Conservation (phyloP, 1,140 invertebrate species). For the Drosophila novamexicana region DNA sequence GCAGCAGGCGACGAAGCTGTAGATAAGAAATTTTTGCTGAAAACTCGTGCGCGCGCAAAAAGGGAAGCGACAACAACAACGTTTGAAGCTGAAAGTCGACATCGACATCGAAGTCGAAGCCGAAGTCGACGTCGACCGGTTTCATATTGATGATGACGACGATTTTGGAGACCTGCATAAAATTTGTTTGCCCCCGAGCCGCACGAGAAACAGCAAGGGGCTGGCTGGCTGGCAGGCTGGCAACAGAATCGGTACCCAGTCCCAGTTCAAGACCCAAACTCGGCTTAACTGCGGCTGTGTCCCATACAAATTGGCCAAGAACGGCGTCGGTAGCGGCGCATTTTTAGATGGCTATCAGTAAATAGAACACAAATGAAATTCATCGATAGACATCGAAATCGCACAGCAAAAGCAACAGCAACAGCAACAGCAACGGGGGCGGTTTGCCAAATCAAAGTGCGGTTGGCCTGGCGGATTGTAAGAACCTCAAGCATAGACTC, state of each 20-base stretch:
- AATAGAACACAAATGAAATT: constrained; percentile 84
- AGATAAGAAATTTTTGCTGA: constrained; percentile 82
- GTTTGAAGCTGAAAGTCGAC: constrained; percentile 1
- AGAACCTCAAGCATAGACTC: no score
- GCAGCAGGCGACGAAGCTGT: constrained; percentile 18
- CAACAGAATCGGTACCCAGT: constrained; percentile 6
- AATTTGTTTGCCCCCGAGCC: constrained; percentile 61
- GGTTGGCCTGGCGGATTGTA: no score
- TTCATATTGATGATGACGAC: constrained; percentile 62
- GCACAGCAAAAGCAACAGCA: constrained; percentile 5
- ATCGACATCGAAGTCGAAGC: constrained; percentile 15
- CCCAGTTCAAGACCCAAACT: background rate
- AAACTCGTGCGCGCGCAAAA: constrained; percentile 77
- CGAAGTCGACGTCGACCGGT: constrained; percentile 42
- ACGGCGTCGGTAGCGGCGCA: constrained; percentile 66
- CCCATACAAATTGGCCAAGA: constrained; percentile 74
- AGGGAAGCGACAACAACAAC: constrained; percentile 54
- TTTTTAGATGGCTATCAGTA: constrained; percentile 83
- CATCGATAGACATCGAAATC: constrained; percentile 83
- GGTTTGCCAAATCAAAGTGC: constrained; percentile 67
- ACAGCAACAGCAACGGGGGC: constrained; percentile 51
- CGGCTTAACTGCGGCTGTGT: background rate
- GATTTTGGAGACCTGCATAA: constrained; percentile 64
- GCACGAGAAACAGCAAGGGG: constrained; percentile 38
- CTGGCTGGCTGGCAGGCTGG: constrained; percentile 35